phyloP scores from a whole-genome alignment of 2,888 invertebrate species.

The Congeria kusceri region DNA sequence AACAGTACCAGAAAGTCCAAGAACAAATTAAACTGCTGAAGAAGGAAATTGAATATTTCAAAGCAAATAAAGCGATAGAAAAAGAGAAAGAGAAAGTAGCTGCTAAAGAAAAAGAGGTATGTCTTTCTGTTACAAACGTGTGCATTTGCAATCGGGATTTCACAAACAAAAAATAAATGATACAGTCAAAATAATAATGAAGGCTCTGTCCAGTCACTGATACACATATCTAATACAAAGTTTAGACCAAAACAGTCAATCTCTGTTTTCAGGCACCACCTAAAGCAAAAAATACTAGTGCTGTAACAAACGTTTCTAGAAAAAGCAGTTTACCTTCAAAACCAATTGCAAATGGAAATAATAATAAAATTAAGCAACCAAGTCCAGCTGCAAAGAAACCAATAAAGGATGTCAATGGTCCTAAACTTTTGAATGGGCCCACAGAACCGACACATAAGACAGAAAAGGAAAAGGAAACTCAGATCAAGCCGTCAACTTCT shows the following conservation, averaged over 20 bases:
- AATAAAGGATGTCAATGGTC: conserved; percentile 2
- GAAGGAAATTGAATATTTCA: conserved; percentile 55
- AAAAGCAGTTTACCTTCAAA: conserved; percentile 3
- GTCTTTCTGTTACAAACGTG: too few relatives aligned
- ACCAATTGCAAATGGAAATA: not conserved
- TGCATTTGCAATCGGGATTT: too few relatives aligned
- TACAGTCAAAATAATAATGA: too few relatives aligned
- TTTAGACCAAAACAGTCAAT: too few relatives aligned
- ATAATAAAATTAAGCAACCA: not conserved
- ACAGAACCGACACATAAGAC: not conserved
- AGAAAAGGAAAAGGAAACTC: not conserved
- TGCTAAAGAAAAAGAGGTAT: too few relatives aligned
- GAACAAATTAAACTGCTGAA: conserved; percentile 51
- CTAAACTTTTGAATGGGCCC: conserved; percentile 11
- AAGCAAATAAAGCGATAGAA: conserved; percentile 23
- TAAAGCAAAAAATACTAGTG: too few relatives aligned
- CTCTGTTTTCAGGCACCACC: too few relatives aligned
- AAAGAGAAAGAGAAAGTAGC: not conserved
- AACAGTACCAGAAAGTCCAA: conserved; percentile 54
- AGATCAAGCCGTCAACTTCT: not conserved
- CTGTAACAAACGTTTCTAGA: not conserved
- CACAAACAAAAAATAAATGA: too few relatives aligned
- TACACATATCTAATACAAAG: too few relatives aligned
- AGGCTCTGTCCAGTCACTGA: too few relatives aligned
- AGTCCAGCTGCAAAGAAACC: conserved; percentile 4